A percentile compares a stretch with the other conserved stretches of the same genome.
Evolutionary conservation across 2,797 vertebrate genomes (phyloP).

Genomic region (Allobates femoralis): DNA sequence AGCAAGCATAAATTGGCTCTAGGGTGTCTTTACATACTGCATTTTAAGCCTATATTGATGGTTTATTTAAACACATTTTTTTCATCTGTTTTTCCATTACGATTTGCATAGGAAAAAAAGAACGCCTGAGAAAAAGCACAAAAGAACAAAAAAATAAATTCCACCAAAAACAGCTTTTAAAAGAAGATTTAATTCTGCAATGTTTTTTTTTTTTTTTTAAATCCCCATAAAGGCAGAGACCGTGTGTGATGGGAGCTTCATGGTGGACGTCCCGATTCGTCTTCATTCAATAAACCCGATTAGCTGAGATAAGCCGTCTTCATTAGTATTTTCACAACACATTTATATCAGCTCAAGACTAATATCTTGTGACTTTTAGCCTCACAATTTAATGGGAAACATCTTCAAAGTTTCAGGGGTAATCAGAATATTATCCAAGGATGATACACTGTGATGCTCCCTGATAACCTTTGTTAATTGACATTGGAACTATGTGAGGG

Average conservation of each 20-base stretch:
- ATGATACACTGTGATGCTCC: constrained; percentile 89
- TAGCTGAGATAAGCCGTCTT: constrained; percentile 35
- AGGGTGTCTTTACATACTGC: too few relatives aligned
- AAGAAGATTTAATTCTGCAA: too few relatives aligned
- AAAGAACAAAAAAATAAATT: too few relatives aligned
- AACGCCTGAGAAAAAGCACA: too few relatives aligned
- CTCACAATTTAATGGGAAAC: constrained; percentile 86
- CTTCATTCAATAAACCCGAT: constrained; percentile 15
- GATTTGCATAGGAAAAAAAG: too few relatives aligned
- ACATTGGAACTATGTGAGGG: constrained; percentile 86
- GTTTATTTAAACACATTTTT: too few relatives aligned
- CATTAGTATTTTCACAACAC: constrained; percentile 52
- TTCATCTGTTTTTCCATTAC: too few relatives aligned
- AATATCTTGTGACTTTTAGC: constrained; percentile 73
- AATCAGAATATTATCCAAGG: constrained; percentile 84
- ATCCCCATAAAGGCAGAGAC: too few relatives aligned
- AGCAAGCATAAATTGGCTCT: too few relatives aligned
- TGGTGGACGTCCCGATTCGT: not conserved
- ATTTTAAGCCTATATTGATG: too few relatives aligned
- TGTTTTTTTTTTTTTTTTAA: too few relatives aligned
- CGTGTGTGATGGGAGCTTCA: not conserved
- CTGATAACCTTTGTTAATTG: constrained; percentile 95
- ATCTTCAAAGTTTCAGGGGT: constrained; percentile 82
- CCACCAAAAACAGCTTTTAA: too few relatives aligned
- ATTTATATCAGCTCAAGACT: constrained; percentile 45